Evolutionary conservation across 2,888 invertebrate genomes (phyloP), one percentile per base, ranked within the genome.

Genomic region (Trypoxylon attenuatum): DNA sequence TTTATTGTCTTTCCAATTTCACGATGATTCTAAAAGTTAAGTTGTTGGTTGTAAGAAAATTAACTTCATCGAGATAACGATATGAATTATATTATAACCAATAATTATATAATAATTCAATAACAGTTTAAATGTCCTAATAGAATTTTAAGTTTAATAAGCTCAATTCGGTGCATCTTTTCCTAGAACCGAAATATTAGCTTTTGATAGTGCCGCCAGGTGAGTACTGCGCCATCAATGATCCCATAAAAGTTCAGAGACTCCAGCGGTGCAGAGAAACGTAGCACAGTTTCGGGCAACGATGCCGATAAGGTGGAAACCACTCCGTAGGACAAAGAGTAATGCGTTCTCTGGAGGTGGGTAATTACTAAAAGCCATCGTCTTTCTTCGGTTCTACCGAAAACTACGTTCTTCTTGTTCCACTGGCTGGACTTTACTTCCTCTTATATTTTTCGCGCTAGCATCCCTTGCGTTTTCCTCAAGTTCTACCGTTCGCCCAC

Each of bases 351-450:
- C 69, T 50, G 69, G 60, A 68, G 71, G 64, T 69, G 60, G 65
- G 75, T 77, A 77, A 77, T 77, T 76, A 77, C 76, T 71, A 53
- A 71, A 75, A 77, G 75, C n/a, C n/a, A 76, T 71, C 62, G 42
- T 52, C 67, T 56, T 70, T 22, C 53, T 51, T 62, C 53, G 59
- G 52, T 53, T 33, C 52, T 43, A 29, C 23, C 16, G n/a, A 52
- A 55, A 15, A 39, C 55, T 39, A 56, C 63, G 51, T 47, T 42
- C 33, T 22, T 38, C 22, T 43, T 15, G 8, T 25, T 13, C 15
- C 10, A n/a, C n/a, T n/a, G n/a, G 22, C n/a, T 23, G 50, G 56
- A 55, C 49, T 39, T 25, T 22, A 43, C 47, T 23, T 64, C 29
- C 41, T 33, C 50, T 39, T 43, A 53, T 47, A 57, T 56, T 63